Base-by-base conservation (phyloP, 1,140 invertebrate genomes). In the Musca domestica region DNA sequence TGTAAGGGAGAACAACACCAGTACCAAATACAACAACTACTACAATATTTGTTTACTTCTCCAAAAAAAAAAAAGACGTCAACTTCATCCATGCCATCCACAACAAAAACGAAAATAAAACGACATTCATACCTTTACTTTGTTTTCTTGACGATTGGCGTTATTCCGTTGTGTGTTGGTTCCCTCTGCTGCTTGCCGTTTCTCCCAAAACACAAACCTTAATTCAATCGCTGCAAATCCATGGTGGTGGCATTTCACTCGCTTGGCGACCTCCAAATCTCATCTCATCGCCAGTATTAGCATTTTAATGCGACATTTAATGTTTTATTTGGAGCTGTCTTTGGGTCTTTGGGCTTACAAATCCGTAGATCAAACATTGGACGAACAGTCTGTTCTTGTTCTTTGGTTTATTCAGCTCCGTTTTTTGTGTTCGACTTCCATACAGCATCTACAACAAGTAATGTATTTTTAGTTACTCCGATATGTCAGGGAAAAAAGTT, bases 231-330 rank as follows among this genome's bases (percentile, higher is more conserved):
- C 9, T 30, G 27, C 9, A 30, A 30, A 30, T 30, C 27, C 27
- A 30, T 30, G 34, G 34, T 12, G 34, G 34, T 41, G 34, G 34
- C 34, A 41, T 41, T 41, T 41, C 34, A 41, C 34, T 41, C 34
- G 10, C 34, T 41, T 41, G 34, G 5, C 34, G 34, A 41, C 34
- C 34, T 41, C 34, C 34, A 41, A 41, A 61, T 17, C 27, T n/a
- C 30, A 41, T 61, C 27, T 61, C 56, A 61, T 61, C 56, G 27
- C 27, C 34, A 34, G 27, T 61, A 61, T 61, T 61, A 34, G 27
- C 56, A 61, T 61, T 61, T 61, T 61, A 61, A 61, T 61, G 56
- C 56, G 56, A 61, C 56, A 23, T 61, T 61, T 61, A 61, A 61
- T 61, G 56, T 61, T 61, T 61, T 61, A 61, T 34, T 61, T 34